A percentile compares a stretch with the other conserved stretches of the same genome.
Evolutionary conservation across 2,113 vertebrate genomes (phyloP).

Genomic region (Echinops telfairi): DNA sequence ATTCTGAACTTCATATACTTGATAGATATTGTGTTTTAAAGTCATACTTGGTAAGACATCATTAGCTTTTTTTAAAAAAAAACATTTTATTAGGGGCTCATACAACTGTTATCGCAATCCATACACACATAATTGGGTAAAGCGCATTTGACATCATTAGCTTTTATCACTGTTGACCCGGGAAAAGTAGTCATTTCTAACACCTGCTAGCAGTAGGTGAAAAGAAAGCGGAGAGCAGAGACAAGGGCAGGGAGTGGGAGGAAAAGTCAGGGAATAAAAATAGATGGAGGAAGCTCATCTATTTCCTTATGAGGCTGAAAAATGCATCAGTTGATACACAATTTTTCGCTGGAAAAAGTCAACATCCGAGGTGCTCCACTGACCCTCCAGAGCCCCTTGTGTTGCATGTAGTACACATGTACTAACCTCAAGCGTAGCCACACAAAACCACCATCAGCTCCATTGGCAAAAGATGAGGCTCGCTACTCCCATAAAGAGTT

Average conservation of each 20-base stretch:
- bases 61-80: conserved; percentile 20
- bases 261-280: background rate
- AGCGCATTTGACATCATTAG: background rate
- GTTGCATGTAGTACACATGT: too few relatives aligned
- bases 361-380: background rate
- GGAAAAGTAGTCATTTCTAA: background rate
- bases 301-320: background rate
- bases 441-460: too few relatives aligned
- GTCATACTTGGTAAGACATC: background rate
- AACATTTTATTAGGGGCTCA: too few relatives aligned
- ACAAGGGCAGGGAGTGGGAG: background rate
- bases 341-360: background rate
- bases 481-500: too few relatives aligned
- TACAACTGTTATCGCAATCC: too few relatives aligned
- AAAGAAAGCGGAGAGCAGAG: background rate
- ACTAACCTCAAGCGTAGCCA: too few relatives aligned
- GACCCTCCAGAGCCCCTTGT: background rate
- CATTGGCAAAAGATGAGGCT: too few relatives aligned
- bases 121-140: too few relatives aligned
- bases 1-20: conserved; percentile 44
- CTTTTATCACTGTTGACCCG: background rate
- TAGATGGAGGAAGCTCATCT: background rate
- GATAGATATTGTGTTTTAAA: background rate
- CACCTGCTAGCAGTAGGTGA: background rate
- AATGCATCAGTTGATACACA: background rate